These are phyloP conservation scores for Whitmania pigra DNA, from an alignment of 1,140 invertebrate species.

Conservation along the genomic window DNA sequence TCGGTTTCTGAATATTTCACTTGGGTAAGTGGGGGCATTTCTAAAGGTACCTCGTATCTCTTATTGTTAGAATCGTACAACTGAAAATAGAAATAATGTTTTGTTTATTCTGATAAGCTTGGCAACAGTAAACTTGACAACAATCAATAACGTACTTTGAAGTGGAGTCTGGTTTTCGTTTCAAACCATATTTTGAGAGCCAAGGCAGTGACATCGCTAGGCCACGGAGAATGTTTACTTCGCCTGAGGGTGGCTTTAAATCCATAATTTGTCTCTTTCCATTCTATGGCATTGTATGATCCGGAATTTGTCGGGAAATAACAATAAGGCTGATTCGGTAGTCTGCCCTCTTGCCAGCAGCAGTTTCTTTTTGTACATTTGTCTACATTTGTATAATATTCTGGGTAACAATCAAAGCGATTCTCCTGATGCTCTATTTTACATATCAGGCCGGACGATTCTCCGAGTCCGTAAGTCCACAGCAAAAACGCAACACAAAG, in stretches of 20 bases:
- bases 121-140: not conserved
- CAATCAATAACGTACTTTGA: constrained; percentile 26
- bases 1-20: constrained; percentile 24
- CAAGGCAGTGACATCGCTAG: constrained; percentile 28
- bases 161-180: constrained; percentile 26
- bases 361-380: constrained; percentile 57
- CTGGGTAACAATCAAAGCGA: constrained; percentile 43
- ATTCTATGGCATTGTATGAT: constrained; percentile 27
- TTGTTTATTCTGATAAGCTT: not conserved
- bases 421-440: too few species aligned
- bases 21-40: constrained; percentile 22
- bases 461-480: not conserved
- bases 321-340: constrained; percentile 27
- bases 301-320: constrained; percentile 28
- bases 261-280: constrained; percentile 22
- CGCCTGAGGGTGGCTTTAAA: constrained; percentile 25
- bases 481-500: constrained; percentile 1
- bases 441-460: too few species aligned
- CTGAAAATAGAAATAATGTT: constrained; percentile 26
- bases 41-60: constrained; percentile 37
- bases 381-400: constrained; percentile 37
- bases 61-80: constrained; percentile 32
- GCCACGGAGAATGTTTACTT: constrained; percentile 26
- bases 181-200: constrained; percentile 28
- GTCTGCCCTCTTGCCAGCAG: constrained; percentile 49